Base-by-base conservation (phyloP, 2,888 invertebrate species). In the Callyntrura sp. region DNA sequence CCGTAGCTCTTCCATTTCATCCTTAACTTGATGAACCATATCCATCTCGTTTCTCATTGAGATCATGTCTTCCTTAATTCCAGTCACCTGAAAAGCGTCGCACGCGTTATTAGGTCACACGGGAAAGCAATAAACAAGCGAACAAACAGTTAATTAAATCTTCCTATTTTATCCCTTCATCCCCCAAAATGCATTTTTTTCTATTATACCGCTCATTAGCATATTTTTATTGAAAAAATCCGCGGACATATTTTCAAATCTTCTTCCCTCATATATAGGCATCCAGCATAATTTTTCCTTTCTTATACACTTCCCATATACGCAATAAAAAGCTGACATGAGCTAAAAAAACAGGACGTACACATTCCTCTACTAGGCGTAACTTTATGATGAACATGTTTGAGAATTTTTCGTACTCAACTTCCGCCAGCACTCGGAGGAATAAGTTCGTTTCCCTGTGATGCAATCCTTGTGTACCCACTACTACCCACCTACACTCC, bases 31-130 rank as follows among this genome's bases (percentile, higher is more conserved):
- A 95, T 98, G 98, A 94, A 98, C 98, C 92, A 98, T 97, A 95
- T 98, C 98, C 95, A 98, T 96, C 95, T 98, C 98, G 95, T 98
- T 97, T 95, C 98, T 98, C 96, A 98, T 98, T 94, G 98, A 98
- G 94, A 98, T 98, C 98, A 98, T 98, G 95, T 98, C 98, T 94
- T 98, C 96, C 95, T 98, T 98, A 94, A 98, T 97, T 96, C 97
- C 94, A 83, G 94, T 93, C 90, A 94, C 94, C 93, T 94, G 65
- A 45, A 73, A 55, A n/a, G n/a, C 6, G 35, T 35, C 4, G 4
- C n/a, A n/a, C n/a, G n/a, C n/a, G 48, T 51, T 62, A 23, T 62
- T 62, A 1, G 23, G 23, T 62, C 4, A 25, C 1, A 14, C 48
- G 65, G 4, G 43, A 70, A 23, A 25, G 9, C 55, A 81, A 62